A percentile compares a stretch with the other conserved stretches of the same genome.
These are phyloP conservation scores for Calypte anna DNA, from an alignment of 2,113 vertebrate genomes.

Conservation along the genomic window DNA sequence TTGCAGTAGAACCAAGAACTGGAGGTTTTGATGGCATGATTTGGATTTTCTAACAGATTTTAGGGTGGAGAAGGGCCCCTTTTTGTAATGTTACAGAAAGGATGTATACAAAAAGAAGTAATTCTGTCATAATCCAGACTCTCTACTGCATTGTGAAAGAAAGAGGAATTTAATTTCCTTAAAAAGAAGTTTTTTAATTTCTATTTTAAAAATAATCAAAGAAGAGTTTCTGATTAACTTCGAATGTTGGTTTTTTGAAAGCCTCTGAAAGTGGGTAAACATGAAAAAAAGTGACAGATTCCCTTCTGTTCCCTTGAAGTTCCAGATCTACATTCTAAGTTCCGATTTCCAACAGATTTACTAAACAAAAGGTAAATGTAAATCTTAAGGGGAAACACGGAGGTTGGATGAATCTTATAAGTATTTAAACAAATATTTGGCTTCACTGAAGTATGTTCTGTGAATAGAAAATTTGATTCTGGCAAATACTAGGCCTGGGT, in stretches of 20 bases:
- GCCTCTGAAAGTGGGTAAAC: neutral
- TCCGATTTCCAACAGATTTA: neutral
- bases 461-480: constrained; percentile 21
- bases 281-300: neutral
- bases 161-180: neutral
- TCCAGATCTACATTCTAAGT: neutral
- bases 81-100: neutral
- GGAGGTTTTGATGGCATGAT: accelerated
- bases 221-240: neutral
- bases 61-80: neutral
- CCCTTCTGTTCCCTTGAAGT: neutral
- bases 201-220: neutral
- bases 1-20: neutral
- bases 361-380: neutral
- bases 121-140: neutral
- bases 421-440: neutral
- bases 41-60: neutral
- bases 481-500: constrained; percentile 35
- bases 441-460: neutral
- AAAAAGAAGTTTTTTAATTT: neutral
- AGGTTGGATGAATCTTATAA: neutral
- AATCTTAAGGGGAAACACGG: neutral
- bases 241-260: neutral
- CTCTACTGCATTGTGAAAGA: neutral
- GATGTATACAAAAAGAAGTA: neutral